These are phyloP conservation scores for Dascillus cervinus DNA, from an alignment of 2,888 invertebrate genomes.

Conservation along the genomic window DNA sequence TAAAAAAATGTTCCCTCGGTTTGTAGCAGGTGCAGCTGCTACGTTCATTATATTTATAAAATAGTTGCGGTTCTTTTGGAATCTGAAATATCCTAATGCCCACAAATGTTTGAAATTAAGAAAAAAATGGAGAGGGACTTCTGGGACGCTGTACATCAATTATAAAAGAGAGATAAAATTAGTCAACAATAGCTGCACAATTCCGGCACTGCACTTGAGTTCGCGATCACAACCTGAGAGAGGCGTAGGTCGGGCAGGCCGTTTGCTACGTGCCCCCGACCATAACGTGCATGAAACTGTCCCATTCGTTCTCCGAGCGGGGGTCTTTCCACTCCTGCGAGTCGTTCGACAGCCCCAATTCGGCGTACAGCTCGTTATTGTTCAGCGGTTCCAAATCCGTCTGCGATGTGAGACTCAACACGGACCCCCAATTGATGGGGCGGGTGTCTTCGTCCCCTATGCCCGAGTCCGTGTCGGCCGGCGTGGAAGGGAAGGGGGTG, in stretches of 20 bases:
- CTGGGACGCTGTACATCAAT: constrained; percentile 14
- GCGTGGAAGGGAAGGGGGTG: constrained; percentile 59
- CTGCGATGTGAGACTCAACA: constrained; percentile 77
- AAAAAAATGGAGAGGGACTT: too few relatives aligned
- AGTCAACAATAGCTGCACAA: constrained; percentile 38
- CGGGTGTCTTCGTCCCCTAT: constrained; percentile 67
- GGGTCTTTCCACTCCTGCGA: constrained; percentile 56
- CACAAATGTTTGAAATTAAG: too few relatives aligned
- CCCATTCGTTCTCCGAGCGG: constrained; percentile 45
- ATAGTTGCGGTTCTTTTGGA: too few relatives aligned
- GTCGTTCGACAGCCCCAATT: constrained; percentile 59
- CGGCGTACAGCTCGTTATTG: constrained; percentile 70
- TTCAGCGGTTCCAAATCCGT: constrained; percentile 76
- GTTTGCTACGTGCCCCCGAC: constrained; percentile 59
- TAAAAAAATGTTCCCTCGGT: too few relatives aligned
- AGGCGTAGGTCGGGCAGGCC: constrained; percentile 19
- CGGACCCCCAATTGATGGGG: constrained; percentile 87
- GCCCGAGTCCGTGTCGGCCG: constrained; percentile 62
- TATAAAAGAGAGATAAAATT: constrained; percentile 37
- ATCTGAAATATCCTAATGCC: too few relatives aligned
- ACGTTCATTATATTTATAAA: too few relatives aligned
- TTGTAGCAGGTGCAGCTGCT: too few relatives aligned
- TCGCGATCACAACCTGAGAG: constrained; percentile 43
- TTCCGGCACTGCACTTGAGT: constrained; percentile 35
- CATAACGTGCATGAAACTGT: constrained; percentile 61